These are phyloP conservation scores for Formica selysi DNA, from an alignment of 1,140 invertebrate species.

Conservation along the genomic window DNA sequence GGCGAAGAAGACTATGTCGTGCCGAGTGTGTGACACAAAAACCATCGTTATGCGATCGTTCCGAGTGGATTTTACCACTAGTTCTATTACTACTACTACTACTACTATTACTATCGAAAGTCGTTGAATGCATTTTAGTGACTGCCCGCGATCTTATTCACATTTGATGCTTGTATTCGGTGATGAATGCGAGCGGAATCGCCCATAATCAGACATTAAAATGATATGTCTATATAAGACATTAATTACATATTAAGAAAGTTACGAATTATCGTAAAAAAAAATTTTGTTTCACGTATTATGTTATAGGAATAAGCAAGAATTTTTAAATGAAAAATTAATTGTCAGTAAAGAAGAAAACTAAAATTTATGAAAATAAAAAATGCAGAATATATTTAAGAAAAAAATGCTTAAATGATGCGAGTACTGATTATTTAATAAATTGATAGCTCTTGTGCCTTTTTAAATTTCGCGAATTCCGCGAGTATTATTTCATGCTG, in stretches of 20 bases:
- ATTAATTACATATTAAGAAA: background rate
- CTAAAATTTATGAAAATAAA: background rate
- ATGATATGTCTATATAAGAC: background rate
- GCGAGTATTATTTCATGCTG: background rate
- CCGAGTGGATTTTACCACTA: slow-evolving; percentile 12
- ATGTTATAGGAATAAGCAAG: background rate
- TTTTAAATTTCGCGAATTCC: background rate
- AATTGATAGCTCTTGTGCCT: background rate
- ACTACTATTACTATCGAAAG: slow-evolving; percentile 21
- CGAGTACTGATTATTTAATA: background rate
- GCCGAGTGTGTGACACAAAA: slow-evolving; percentile 21
- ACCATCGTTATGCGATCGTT: slow-evolving; percentile 54
- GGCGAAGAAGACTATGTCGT: slow-evolving; percentile 16
- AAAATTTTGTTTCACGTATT: background rate
- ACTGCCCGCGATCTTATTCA: slow-evolving; percentile 41
- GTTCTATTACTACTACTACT: too few species aligned
- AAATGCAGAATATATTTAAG: background rate
- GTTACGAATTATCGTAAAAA: background rate
- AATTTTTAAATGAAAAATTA: background rate
- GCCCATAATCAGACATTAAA: background rate
- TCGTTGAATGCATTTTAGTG: slow-evolving; percentile 55
- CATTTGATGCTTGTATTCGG: background rate
- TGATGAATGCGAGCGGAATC: background rate
- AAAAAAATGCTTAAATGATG: background rate
- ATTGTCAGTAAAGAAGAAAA: background rate